Evolutionary conservation across 2,888 invertebrate species (phyloP).

Genomic region (Lasioglossum calceatum): DNA sequence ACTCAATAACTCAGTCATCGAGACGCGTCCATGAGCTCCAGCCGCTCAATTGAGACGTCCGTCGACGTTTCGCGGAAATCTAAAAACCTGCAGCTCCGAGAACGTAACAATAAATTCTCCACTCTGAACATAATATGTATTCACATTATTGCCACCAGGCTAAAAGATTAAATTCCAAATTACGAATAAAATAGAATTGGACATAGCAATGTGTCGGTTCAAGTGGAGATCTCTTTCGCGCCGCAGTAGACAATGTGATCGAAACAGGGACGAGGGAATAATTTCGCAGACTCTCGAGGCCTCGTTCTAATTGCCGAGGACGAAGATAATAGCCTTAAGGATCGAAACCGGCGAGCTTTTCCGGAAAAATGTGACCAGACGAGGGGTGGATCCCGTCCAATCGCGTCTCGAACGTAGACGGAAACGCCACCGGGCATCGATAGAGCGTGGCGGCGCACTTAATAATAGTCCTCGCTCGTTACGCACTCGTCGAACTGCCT

Average conservation of each 20-base stretch:
- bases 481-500: slow-evolving; percentile 72
- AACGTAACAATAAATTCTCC: not conserved
- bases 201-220: not conserved
- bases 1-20: slow-evolving; percentile 17
- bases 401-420: slow-evolving; percentile 25
- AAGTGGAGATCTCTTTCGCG: not conserved
- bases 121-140: not conserved
- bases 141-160: not conserved
- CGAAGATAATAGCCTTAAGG: not conserved
- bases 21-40: slow-evolving; percentile 15
- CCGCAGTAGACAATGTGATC: not conserved
- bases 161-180: not conserved
- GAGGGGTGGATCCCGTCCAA: slow-evolving; percentile 27
- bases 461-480: slow-evolving; percentile 73
- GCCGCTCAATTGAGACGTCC: not conserved
- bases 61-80: not conserved
- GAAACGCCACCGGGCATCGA: slow-evolving; percentile 59
- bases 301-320: not conserved
- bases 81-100: not conserved
- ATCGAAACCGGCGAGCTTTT: not conserved
- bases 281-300: not conserved
- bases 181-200: not conserved
- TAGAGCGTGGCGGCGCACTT: slow-evolving; percentile 65
- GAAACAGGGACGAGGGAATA: not conserved
- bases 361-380: not conserved